Evolutionary conservation across 2,113 vertebrate species (phyloP).

Genomic region (Bos javanicus): DNA sequence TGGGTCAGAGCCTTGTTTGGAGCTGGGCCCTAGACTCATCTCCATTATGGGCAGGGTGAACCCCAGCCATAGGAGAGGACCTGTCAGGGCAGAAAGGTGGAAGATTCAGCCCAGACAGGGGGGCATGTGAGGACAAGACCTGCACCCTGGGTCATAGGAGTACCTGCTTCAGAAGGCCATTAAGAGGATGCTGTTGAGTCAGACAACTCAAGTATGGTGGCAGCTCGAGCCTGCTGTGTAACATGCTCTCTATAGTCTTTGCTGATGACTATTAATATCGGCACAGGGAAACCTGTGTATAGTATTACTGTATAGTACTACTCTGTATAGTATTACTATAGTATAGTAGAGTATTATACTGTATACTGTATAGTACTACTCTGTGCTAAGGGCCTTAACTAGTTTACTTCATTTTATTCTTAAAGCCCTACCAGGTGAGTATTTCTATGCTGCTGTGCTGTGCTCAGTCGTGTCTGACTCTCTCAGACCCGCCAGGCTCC

Average conservation of each 20-base stretch:
- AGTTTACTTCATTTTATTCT: background rate
- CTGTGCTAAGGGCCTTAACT: background rate
- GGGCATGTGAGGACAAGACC: background rate
- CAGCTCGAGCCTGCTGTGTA: background rate
- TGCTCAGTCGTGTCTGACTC: background rate
- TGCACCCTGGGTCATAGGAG: background rate
- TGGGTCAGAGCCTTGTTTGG: background rate
- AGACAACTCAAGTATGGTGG: background rate
- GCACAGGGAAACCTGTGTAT: background rate
- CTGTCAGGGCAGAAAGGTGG: background rate
- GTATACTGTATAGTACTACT: background rate
- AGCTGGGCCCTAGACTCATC: background rate
- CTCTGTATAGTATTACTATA: background rate
- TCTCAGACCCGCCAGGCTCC: background rate
- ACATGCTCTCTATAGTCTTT: accelerated
- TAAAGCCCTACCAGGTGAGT: background rate
- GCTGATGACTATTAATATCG: accelerated
- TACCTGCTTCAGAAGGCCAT: background rate
- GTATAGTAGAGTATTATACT: background rate
- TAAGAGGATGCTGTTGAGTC: background rate
- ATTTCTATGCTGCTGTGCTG: background rate
- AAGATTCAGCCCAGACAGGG: background rate
- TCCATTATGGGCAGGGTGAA: background rate
- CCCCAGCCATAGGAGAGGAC: background rate
- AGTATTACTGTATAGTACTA: background rate